Evolutionary conservation across 1,140 invertebrate species (phyloP), one percentile per base, ranked within the genome.

Genomic region (Aradophagus sp.): DNA sequence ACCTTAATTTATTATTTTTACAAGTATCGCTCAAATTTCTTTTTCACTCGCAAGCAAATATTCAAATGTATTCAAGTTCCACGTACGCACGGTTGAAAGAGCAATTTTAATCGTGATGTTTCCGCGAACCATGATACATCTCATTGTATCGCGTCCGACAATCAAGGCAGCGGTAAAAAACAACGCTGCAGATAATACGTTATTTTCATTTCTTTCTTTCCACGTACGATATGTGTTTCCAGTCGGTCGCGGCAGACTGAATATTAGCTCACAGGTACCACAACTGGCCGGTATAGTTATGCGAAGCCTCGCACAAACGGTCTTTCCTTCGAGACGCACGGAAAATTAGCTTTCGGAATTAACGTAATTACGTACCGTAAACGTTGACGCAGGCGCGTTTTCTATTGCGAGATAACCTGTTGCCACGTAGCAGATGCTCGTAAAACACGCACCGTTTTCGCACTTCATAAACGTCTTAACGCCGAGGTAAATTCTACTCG

Each of bases 381-480:
- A 71, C 59, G 2, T 38, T 26, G 35, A 44, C 50, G 29, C 45
- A 50, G 13, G 5, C 44, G 11, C 59, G 29, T 47, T 56, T 63
- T 61, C 38, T 14, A 56, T 56, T 45, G 19, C n/a, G 32, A 16
- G 12, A 10, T 52, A 53, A 61, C 55, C 42, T 72, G 61, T 65
- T 74, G 59, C 59, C 65, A 55, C 41, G 61, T 53, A 36, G 32
- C 62, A 58, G 50, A 62, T 48, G 59, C 59, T 68, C 59, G 53
- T 73, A 65, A 73, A 73, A 36, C 65, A 59, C 70, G 70, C 59
- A 62, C 50, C 58, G 45, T 68, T 63, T 68, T 73, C 65, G 47
- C 65, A 73, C 59, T 61, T 69, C 65, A 53, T 67, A 73, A 73
- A 61, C 35, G 48, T 61, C 34, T 67, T 61, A 32, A 27, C 41